Percentiles rank a stretch among this genome's conserved stretches.
Evolutionary conservation across 30 jellyfish, hydroid and myxozoan genomes (phyloP).

Genomic region (Catostylus mosaicus): DNA sequence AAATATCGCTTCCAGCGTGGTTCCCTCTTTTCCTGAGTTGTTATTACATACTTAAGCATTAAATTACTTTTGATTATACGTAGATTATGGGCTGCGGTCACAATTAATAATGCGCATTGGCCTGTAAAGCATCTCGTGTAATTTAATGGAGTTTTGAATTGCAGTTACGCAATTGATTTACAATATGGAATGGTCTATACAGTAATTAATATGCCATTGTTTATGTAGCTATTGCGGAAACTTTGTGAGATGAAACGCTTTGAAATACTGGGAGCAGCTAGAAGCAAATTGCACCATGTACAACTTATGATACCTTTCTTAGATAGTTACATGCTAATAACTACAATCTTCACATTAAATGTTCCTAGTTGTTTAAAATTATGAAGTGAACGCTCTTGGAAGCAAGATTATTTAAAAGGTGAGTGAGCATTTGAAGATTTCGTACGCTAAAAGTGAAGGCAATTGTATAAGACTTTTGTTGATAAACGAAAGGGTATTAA

Average conservation of each 20-base stretch:
- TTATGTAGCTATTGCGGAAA: not conserved
- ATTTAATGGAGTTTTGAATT: not conserved
- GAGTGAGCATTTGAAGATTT: no score
- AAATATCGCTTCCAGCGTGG: not conserved
- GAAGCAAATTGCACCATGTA: no score
- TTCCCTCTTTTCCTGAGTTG: not conserved
- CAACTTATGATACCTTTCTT: no score
- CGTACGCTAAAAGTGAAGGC: no score
- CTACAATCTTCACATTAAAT: no score
- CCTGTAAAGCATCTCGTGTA: not conserved
- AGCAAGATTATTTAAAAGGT: no score
- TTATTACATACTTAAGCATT: not conserved
- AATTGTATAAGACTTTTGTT: no score
- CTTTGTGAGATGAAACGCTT: not conserved
- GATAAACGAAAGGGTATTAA: no score
- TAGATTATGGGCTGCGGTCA: slow-evolving; percentile 6
- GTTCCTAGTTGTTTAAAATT: no score
- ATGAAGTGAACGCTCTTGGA: no score
- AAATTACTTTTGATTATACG: not conserved
- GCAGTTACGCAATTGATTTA: not conserved
- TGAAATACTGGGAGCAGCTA: no score
- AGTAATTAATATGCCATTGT: not conserved
- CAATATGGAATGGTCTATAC: slow-evolving; percentile 3
- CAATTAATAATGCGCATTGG: slow-evolving; percentile 7
- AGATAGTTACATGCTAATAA: no score